Conservation (phyloP, 2,113 vertebrate species). For the Gobius niger region DNA sequence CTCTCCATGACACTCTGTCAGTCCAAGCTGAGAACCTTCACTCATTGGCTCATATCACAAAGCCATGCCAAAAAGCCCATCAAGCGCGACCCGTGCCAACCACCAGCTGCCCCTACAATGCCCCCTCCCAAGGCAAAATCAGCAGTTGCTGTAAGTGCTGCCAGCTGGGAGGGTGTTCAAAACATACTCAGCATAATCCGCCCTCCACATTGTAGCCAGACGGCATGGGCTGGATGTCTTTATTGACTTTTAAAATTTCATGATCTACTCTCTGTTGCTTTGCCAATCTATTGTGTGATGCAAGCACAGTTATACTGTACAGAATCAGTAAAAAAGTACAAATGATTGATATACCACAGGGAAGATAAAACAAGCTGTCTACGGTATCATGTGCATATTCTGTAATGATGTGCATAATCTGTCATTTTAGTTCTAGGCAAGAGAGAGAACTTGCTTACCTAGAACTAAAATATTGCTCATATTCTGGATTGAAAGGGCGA, state of each 20-base stretch:
- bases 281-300: neutral
- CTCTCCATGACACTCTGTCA: conserved; percentile 42
- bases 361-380: too few species aligned
- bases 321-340: neutral
- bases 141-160: conserved; percentile 37
- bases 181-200: conserved; percentile 39
- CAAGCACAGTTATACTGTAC: neutral
- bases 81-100: conserved; percentile 38
- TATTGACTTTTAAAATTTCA: conserved; percentile 24
- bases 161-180: conserved; percentile 48
- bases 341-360: too few species aligned
- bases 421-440: too few species aligned
- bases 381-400: too few species aligned
- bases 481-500: too few species aligned
- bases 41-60: conserved; percentile 35
- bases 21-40: conserved; percentile 34
- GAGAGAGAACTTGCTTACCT: too few species aligned
- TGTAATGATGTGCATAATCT: too few species aligned
- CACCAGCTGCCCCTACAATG: conserved; percentile 31
- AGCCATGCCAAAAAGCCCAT: conserved; percentile 52
- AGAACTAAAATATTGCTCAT: too few species aligned
- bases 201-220: conserved; percentile 20
- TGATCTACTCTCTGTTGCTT: conserved; percentile 16
- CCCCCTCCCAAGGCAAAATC: conserved; percentile 34
- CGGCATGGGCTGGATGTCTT: conserved; percentile 9